Evolutionary conservation across 2,113 vertebrate species (phyloP), one percentile per base, ranked within the genome.

Genomic region (Nyctereutes procyonoides): DNA sequence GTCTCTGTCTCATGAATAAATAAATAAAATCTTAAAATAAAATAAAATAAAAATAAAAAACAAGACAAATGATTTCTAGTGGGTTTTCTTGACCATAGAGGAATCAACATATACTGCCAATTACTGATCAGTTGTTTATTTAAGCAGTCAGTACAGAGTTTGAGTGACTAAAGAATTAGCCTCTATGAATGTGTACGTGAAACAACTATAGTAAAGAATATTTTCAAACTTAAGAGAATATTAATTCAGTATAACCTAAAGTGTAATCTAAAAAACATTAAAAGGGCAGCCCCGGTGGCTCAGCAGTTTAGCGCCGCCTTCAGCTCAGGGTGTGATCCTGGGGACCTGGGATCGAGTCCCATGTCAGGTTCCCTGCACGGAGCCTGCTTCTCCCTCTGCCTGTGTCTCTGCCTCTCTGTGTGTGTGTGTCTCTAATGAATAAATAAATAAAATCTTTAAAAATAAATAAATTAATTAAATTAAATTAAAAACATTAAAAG

Each of bases 161-260:
- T 35, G 17, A 93, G n/a, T 53, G n/a, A 87, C 60, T 93, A 30
- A 88, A 73, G n/a, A 91, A 88, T 88, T 73, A 93, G 38, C 35
- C 56, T 95, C 51, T 79, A 81, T 93, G 26, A 89, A 69, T 83
- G 55, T 71, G 32, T 86, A 22, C 38, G 51, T 83, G 62, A 73
- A 93, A 85, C 30, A 30, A 81, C 14, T 69, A 88, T 8, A 93
- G 55, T 35, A 63, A 91, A 92, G 26, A 85, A 58, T 43, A 85
- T 74, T 92, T 97, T 95, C 86, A 96, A 82, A 90, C 26, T 76
- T 90, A 53, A 93, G 22, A 87, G 95, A 93, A 84, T 35, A 96
- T 30, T 60, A 88, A 95, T 86, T 86, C 30, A 82, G 24, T 88
- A 86, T 30, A 82, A 95, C 58, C 28, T 96, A 24, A 95, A 87